These are phyloP conservation scores for Umimayanthus chanpuru DNA, from an alignment of 92 coral and sea anemone genomes.

Conservation along the genomic window DNA sequence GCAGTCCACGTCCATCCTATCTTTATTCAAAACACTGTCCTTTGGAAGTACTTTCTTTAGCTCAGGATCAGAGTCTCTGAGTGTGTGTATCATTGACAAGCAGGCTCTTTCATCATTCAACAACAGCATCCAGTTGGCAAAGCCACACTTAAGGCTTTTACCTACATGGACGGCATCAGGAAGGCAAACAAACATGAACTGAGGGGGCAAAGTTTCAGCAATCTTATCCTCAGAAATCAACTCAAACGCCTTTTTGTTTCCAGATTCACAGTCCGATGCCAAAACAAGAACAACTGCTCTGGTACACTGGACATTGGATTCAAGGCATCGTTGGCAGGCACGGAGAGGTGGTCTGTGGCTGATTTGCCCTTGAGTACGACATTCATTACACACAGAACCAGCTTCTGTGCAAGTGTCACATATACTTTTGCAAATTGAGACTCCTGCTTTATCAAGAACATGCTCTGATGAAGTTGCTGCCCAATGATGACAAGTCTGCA, in stretches of 20 bases:
- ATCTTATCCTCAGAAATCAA: slow-evolving; percentile 37
- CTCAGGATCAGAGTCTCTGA: slow-evolving; percentile 35
- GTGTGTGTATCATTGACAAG: slow-evolving; percentile 44
- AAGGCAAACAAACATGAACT: slow-evolving; percentile 50
- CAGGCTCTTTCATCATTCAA: slow-evolving; percentile 48
- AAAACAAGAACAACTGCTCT: slow-evolving; percentile 51
- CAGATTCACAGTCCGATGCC: slow-evolving; percentile 59
- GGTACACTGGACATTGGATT: slow-evolving; percentile 45
- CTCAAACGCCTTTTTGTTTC: slow-evolving; percentile 57
- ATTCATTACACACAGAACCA: slow-evolving; percentile 33
- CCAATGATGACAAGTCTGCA: slow-evolving; percentile 56
- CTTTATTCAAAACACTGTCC: no score
- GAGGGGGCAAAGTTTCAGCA: slow-evolving; percentile 38
- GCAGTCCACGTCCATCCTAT: slow-evolving; percentile 55
- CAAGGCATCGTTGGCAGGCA: slow-evolving; percentile 52
- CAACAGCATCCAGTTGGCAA: slow-evolving; percentile 53
- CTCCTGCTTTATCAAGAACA: slow-evolving; percentile 52
- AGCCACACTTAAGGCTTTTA: slow-evolving; percentile 44
- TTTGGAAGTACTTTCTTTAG: no score
- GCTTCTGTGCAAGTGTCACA: slow-evolving; percentile 45
- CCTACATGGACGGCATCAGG: slow-evolving; percentile 52
- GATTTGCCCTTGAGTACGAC: slow-evolving; percentile 37
- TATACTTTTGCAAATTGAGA: slow-evolving; percentile 30
- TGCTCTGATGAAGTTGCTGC: slow-evolving; percentile 37
- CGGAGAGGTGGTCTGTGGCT: slow-evolving; percentile 47